These are phyloP conservation scores for Ptyas mucosa DNA, from an alignment of 2,113 vertebrate genomes.

Conservation along the genomic window DNA sequence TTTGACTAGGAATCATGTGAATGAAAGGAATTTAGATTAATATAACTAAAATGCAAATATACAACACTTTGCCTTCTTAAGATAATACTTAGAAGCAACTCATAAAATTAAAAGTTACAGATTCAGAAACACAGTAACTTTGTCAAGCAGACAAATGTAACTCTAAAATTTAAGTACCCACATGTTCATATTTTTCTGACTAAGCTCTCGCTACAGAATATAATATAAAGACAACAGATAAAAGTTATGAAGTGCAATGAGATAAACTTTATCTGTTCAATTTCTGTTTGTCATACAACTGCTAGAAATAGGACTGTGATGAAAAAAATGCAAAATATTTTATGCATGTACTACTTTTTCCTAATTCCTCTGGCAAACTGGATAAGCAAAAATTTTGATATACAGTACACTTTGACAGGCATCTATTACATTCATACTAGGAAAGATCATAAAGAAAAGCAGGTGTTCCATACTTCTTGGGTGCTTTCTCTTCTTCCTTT, in stretches of 20 bases:
- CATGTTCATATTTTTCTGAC: not conserved
- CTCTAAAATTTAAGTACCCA: not conserved
- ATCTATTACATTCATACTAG: not conserved
- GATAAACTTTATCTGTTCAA: not conserved
- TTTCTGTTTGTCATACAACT: not conserved
- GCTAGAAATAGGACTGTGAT: not conserved
- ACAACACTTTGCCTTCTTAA: conserved; percentile 23
- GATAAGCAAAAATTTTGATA: not conserved
- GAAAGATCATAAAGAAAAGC: not conserved
- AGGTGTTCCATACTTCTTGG: not conserved
- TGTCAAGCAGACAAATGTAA: not conserved
- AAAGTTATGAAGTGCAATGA: not conserved
- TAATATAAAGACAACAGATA: not conserved
- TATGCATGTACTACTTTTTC: not conserved
- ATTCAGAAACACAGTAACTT: not conserved
- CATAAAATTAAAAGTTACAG: not conserved
- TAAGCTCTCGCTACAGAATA: not conserved
- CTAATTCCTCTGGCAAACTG: not conserved
- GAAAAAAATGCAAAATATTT: not conserved
- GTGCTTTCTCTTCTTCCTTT: not conserved
- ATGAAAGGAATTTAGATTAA: conserved; percentile 23
- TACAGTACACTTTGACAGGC: not conserved
- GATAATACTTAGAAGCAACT: not conserved
- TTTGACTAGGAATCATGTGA: conserved; percentile 35
- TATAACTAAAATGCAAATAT: conserved; percentile 18